These are phyloP conservation scores for Porites rus DNA, from an alignment of 92 coral and sea anemone species.

Conservation along the genomic window DNA sequence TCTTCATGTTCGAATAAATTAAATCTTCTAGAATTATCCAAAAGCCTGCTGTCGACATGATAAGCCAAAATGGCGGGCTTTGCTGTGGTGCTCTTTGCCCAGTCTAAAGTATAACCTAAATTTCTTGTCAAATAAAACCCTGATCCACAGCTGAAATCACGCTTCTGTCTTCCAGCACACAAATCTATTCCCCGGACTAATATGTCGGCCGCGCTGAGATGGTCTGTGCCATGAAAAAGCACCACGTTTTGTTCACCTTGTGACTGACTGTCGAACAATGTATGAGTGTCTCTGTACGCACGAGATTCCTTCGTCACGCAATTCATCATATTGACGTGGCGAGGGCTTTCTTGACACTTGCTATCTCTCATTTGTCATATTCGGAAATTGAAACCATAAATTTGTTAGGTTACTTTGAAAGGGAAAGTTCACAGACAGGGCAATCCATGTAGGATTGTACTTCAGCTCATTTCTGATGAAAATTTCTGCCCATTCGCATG, in stretches of 20 bases:
- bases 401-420: conserved; percentile 8
- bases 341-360: neutral
- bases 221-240: conserved; percentile 80
- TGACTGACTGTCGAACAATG: neutral
- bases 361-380: neutral
- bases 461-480: conserved; percentile 61
- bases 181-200: conserved; percentile 56
- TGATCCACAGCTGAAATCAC: conserved; percentile 71
- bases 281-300: neutral
- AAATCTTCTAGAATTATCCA: conserved; percentile 17
- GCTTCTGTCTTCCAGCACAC: conserved; percentile 49
- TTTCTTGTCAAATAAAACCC: conserved; percentile 63
- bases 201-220: conserved; percentile 62
- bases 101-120: conserved; percentile 28
- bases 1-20: conserved; percentile 32
- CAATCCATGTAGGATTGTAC: conserved; percentile 48
- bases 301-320: conserved; percentile 20
- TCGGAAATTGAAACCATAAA: conserved; percentile 26
- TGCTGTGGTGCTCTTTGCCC: conserved; percentile 63
- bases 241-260: conserved; percentile 7
- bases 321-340: conserved; percentile 41
- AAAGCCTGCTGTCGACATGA: conserved; percentile 16
- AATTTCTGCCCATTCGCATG: conserved; percentile 53
- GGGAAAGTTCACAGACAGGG: conserved; percentile 32
- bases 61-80: conserved; percentile 66